A percentile compares a stretch with the other conserved stretches of the same genome.
phyloP scores from a whole-genome alignment of 64 coral and sea anemone genomes.

The Montipora capricornis region DNA sequence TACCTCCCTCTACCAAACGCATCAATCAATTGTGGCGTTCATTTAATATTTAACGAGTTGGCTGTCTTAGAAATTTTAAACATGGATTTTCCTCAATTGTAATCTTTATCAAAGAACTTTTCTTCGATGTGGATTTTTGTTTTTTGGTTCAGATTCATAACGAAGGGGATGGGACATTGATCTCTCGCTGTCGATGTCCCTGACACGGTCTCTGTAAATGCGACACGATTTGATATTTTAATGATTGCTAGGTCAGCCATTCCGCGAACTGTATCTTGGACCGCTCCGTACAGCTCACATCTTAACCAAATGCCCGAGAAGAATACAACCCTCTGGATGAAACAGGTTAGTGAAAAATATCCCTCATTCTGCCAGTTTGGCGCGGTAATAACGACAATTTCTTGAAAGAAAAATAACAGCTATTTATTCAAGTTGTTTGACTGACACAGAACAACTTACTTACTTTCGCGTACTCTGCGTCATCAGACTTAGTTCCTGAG shows the following conservation, averaged over 20 bases:
- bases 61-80: background rate
- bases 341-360: conserved; percentile 25
- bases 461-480: too few relatives aligned
- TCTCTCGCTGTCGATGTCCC: background rate
- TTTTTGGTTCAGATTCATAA: background rate
- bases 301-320: conserved; percentile 46
- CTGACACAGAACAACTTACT: background rate
- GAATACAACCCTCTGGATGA: conserved; percentile 18
- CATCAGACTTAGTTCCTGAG: background rate
- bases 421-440: background rate
- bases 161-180: background rate
- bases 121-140: too few relatives aligned
- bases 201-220: background rate
- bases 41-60: conserved; percentile 48
- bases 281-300: background rate
- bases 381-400: background rate
- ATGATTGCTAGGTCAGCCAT: background rate
- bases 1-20: conserved; percentile 13
- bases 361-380: background rate
- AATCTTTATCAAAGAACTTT: background rate
- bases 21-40: conserved; percentile 18
- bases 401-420: background rate
- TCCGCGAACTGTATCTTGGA: background rate
- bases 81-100: background rate
- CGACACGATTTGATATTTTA: background rate